phyloP scores from a whole-genome alignment of 2,888 invertebrate genomes.

The Petrolisthes manimaculis region DNA sequence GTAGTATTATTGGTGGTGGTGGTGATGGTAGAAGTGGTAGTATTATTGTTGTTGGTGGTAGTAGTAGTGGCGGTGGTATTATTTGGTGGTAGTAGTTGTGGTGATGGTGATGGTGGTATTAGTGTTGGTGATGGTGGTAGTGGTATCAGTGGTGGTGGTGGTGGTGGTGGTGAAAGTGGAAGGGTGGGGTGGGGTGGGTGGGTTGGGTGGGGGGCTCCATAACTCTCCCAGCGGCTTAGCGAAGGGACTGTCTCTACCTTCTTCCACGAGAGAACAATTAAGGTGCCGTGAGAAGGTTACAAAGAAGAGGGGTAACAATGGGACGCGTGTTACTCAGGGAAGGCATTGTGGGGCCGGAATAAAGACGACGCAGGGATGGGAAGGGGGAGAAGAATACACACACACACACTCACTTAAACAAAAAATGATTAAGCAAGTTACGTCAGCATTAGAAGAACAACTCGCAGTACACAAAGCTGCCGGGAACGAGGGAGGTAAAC shows the following conservation, averaged over 20 bases:
- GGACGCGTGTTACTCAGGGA: conserved; percentile 17
- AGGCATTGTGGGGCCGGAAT: conserved; percentile 24
- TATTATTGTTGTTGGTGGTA: too few relatives aligned
- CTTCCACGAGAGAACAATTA: conserved; percentile 34
- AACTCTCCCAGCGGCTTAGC: background rate
- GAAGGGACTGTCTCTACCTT: conserved; percentile 4
- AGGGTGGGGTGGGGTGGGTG: background rate
- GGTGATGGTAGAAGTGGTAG: too few relatives aligned
- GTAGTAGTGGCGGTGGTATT: too few relatives aligned
- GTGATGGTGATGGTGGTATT: too few relatives aligned
- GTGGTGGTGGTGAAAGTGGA: conserved; percentile 20
- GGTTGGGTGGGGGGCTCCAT: too few relatives aligned
- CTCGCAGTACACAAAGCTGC: background rate
- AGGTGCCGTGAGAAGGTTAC: conserved; percentile 27
- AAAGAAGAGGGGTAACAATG: conserved; percentile 34
- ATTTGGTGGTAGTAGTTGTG: too few relatives aligned
- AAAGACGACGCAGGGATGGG: conserved; percentile 21
- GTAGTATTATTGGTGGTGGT: too few relatives aligned
- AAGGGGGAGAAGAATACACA: conserved; percentile 31
- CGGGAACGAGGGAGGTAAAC: too few relatives aligned
- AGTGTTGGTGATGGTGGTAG: too few relatives aligned
- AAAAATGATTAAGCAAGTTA: conserved; percentile 11
- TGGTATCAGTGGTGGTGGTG: too few relatives aligned
- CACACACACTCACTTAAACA: too few relatives aligned
- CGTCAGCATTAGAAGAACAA: background rate